Conservation (phyloP, 2,113 vertebrate species). For the Propithecus coquereli region DNA sequence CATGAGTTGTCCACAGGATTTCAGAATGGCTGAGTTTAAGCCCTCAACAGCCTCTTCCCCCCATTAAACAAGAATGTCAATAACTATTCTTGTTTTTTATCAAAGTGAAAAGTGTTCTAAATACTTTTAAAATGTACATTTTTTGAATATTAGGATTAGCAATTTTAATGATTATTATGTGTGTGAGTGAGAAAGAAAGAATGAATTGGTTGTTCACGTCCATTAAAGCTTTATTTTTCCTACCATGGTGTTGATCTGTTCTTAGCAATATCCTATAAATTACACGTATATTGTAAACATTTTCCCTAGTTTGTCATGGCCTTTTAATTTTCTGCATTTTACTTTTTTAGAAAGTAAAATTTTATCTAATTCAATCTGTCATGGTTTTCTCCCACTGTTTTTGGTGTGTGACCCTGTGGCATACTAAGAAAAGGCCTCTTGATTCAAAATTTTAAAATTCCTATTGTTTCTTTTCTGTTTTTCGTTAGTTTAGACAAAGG, state of each 20-base stretch:
- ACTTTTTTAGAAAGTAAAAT: not conserved
- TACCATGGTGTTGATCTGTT: not conserved
- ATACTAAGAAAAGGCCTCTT: not conserved
- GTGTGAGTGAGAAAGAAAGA: not conserved
- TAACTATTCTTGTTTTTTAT: not conserved
- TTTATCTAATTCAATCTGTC: not conserved
- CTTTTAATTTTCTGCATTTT: not conserved
- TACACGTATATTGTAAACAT: not conserved
- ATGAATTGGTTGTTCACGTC: not conserved
- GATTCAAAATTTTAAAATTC: not conserved
- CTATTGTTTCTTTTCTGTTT: not conserved
- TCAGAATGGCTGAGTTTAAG: not conserved
- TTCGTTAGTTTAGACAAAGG: too few species aligned
- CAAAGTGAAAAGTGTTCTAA: not conserved
- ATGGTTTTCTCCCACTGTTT: not conserved
- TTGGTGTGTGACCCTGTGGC: not conserved
- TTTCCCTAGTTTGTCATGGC: not conserved
- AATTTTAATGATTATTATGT: not conserved
- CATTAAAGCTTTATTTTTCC: not conserved
- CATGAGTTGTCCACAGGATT: accelerated
- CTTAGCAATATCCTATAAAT: not conserved
- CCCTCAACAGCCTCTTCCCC: not conserved
- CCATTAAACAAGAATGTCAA: not conserved
- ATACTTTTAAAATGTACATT: not conserved
- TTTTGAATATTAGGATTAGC: not conserved